These are phyloP conservation scores for Perccottus glenii DNA, from an alignment of 2,113 vertebrate species.

Conservation along the genomic window DNA sequence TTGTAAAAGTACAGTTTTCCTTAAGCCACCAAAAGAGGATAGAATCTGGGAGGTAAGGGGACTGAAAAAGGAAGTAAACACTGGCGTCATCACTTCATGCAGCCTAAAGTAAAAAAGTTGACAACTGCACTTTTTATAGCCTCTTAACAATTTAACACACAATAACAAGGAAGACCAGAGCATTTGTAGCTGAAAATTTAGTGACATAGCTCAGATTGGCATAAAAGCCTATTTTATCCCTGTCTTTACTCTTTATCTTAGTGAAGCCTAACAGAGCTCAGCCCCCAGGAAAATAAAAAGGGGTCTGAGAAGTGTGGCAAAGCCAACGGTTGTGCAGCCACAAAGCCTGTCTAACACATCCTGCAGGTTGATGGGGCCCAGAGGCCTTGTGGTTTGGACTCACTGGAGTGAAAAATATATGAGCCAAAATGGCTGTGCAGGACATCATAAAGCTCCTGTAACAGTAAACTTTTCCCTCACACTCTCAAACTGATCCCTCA, in stretches of 20 bases:
- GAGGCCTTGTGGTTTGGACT: slow-evolving; percentile 47
- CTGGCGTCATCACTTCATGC: slow-evolving; percentile 29
- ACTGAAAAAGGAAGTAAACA: slow-evolving; percentile 31
- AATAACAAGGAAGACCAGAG: no score
- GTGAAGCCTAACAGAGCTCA: slow-evolving; percentile 4
- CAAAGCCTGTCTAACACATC: slow-evolving; percentile 34
- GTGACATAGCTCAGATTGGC: background rate
- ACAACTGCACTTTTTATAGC: slow-evolving; percentile 13
- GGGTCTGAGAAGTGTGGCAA: slow-evolving; percentile 52
- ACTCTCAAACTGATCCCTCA: no score
- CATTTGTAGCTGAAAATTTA: no score
- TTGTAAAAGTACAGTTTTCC: slow-evolving; percentile 66
- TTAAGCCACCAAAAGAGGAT: slow-evolving; percentile 64
- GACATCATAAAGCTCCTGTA: slow-evolving; percentile 59
- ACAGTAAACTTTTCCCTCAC: slow-evolving; percentile 1
- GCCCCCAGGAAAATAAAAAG: slow-evolving; percentile 49
- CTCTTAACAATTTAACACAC: background rate
- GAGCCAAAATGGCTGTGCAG: slow-evolving; percentile 53
- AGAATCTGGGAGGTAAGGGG: slow-evolving; percentile 15
- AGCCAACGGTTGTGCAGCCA: slow-evolving; percentile 28
- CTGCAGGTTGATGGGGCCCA: slow-evolving; percentile 57
- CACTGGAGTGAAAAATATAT: slow-evolving; percentile 50
- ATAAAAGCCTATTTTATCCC: slow-evolving; percentile 11
- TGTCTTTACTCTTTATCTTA: background rate
- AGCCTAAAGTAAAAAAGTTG: slow-evolving; percentile 10